phyloP scores from a whole-genome alignment of 2,888 invertebrate genomes.

The Drosophila eohydei region DNA sequence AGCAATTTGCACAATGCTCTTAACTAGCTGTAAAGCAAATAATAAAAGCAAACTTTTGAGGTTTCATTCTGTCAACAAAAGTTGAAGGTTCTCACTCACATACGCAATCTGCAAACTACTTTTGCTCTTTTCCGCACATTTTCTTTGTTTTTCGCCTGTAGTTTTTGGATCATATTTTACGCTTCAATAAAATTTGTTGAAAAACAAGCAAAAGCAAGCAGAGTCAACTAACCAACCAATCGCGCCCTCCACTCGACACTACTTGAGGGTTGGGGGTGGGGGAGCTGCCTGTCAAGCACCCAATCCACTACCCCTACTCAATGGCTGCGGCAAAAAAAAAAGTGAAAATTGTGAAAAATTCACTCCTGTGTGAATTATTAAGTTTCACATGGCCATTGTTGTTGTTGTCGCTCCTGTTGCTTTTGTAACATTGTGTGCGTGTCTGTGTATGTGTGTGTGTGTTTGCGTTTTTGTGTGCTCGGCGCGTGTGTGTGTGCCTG shows the following conservation, averaged over 20 bases:
- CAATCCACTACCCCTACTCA: conserved; percentile 3
- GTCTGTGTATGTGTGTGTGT: conserved; percentile 12
- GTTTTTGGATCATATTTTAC: conserved; percentile 71
- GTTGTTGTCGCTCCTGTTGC: conserved; percentile 38
- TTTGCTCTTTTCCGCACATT: neutral
- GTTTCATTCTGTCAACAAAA: conserved; percentile 79
- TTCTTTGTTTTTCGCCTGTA: neutral
- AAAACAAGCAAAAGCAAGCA: conserved; percentile 14
- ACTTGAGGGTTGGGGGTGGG: neutral
- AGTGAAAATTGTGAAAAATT: conserved; percentile 78
- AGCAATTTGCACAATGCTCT: conserved; percentile 72
- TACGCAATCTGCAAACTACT: conserved; percentile 13
- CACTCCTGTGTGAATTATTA: conserved; percentile 79
- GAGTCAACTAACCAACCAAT: conserved; percentile 50
- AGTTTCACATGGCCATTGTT: conserved; percentile 70
- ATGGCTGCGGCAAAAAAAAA: conserved; percentile 27
- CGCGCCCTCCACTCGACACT: neutral
- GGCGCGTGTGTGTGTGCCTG: conserved; percentile 30
- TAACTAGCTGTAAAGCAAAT: conserved; percentile 79
- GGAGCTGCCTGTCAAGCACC: neutral
- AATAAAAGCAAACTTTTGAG: conserved; percentile 76
- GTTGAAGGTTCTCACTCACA: conserved; percentile 46
- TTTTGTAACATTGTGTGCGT: conserved; percentile 34
- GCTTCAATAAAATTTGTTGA: conserved; percentile 72
- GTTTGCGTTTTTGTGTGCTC: conserved; percentile 19